Conservation (phyloP, 2,797 vertebrate species). For the Sternarchorhynchus goeldii region DNA sequence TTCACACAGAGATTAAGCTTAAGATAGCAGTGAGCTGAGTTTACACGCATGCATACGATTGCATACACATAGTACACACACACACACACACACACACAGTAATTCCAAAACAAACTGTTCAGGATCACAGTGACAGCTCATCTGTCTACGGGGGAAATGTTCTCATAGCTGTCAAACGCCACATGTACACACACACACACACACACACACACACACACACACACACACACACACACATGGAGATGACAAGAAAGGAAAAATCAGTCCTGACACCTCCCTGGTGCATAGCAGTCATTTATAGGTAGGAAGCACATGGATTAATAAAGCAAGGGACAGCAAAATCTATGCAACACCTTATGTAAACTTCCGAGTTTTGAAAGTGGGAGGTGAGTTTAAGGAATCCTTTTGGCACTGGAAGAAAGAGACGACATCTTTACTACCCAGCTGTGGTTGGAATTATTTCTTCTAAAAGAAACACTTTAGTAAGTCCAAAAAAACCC, state of each 20-base stretch:
- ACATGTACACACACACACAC: slow-evolving; percentile 36
- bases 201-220: slow-evolving; percentile 40
- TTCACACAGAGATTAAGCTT: slow-evolving; percentile 34
- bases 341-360: slow-evolving; percentile 34
- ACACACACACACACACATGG: slow-evolving; percentile 41
- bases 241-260: slow-evolving; percentile 51
- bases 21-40: slow-evolving; percentile 9
- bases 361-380: slow-evolving; percentile 35
- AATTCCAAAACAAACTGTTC: slow-evolving; percentile 57
- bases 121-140: slow-evolving; percentile 37
- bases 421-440: slow-evolving; percentile 23
- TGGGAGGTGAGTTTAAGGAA: slow-evolving; percentile 24
- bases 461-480: slow-evolving; percentile 16
- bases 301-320: slow-evolving; percentile 52
- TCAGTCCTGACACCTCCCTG: slow-evolving; percentile 45
- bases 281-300: slow-evolving; percentile 48
- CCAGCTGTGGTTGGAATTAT: background rate
- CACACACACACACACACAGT: slow-evolving; percentile 8
- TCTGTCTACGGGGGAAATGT: slow-evolving; percentile 37
- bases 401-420: slow-evolving; percentile 4
- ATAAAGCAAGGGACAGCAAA: slow-evolving; percentile 27
- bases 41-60: slow-evolving; percentile 8
- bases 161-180: slow-evolving; percentile 38
- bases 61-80: slow-evolving; percentile 8
- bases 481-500: background rate